Percentiles rank a stretch among this genome's conserved stretches.
phyloP scores from a whole-genome alignment of 2,797 vertebrate genomes.

The Rachycentron canadum region DNA sequence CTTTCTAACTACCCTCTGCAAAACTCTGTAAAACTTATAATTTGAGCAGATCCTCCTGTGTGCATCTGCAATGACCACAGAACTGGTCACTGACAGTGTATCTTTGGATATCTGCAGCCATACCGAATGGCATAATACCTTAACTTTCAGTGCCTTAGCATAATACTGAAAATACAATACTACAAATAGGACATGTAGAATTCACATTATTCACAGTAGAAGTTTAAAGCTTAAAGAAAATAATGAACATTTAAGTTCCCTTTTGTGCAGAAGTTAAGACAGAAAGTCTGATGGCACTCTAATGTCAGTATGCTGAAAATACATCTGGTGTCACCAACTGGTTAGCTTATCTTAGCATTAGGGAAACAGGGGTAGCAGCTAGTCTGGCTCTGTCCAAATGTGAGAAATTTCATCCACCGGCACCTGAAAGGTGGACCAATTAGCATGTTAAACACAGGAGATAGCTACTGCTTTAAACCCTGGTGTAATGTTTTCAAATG shows the following conservation, averaged over 20 bases:
- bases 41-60: not conserved
- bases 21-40: not conserved
- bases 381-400: not conserved
- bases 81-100: not conserved
- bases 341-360: not conserved
- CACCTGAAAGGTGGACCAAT: too few species aligned
- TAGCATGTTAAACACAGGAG: not conserved
- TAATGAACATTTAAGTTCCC: not conserved
- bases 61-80: not conserved
- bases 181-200: not conserved
- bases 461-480: too few species aligned
- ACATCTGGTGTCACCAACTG: not conserved
- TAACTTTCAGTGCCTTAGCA: not conserved
- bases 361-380: not conserved
- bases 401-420: not conserved
- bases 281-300: not conserved
- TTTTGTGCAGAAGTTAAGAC: too few species aligned
- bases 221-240: not conserved
- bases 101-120: not conserved
- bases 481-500: slow-evolving; percentile 6
- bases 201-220: not conserved
- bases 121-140: not conserved
- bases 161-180: not conserved
- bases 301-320: not conserved
- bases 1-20: not conserved